A percentile compares a stretch with the other conserved stretches of the same genome.
phyloP scores from a whole-genome alignment of 2,888 invertebrate species.

The Pristionchus japonicus region DNA sequence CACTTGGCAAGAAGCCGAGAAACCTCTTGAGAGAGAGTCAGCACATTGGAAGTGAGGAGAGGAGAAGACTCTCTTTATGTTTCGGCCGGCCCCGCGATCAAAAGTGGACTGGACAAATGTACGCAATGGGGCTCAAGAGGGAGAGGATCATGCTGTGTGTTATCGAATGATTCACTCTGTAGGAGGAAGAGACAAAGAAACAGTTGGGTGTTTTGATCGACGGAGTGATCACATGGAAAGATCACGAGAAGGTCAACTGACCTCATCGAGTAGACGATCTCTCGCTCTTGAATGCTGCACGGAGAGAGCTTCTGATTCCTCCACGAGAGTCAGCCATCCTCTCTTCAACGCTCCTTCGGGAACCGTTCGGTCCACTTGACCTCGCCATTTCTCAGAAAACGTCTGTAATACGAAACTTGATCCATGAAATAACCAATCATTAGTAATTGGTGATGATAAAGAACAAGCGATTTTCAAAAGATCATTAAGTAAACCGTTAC shows the following conservation, averaged over 20 bases:
- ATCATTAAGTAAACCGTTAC: neutral
- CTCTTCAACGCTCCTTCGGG: neutral
- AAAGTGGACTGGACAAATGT: constrained; percentile 37
- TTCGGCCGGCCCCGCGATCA: neutral
- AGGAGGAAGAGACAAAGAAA: neutral
- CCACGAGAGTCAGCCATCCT: constrained; percentile 70
- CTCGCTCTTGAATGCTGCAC: constrained; percentile 53
- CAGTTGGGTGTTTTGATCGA: neutral
- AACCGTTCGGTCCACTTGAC: constrained; percentile 34
- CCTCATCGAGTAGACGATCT: constrained; percentile 62
- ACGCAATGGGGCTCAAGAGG: constrained; percentile 31
- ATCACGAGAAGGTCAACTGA: constrained; percentile 28
- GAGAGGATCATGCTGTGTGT: constrained; percentile 5
- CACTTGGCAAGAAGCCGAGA: constrained; percentile 39
- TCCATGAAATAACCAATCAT: neutral
- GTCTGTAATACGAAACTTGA: neutral
- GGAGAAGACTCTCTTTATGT: constrained; percentile 36
- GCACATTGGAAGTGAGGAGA: neutral
- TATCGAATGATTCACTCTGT: neutral
- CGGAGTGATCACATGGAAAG: neutral
- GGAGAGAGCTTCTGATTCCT: constrained; percentile 71
- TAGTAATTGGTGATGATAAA: neutral
- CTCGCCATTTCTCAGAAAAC: constrained; percentile 38
- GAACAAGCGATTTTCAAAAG: neutral
- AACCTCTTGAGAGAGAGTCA: constrained; percentile 35